A percentile compares a stretch with the other conserved stretches of the same genome.
Evolutionary conservation across 2,888 invertebrate species (phyloP).

Genomic region (Cetonia aurata): DNA sequence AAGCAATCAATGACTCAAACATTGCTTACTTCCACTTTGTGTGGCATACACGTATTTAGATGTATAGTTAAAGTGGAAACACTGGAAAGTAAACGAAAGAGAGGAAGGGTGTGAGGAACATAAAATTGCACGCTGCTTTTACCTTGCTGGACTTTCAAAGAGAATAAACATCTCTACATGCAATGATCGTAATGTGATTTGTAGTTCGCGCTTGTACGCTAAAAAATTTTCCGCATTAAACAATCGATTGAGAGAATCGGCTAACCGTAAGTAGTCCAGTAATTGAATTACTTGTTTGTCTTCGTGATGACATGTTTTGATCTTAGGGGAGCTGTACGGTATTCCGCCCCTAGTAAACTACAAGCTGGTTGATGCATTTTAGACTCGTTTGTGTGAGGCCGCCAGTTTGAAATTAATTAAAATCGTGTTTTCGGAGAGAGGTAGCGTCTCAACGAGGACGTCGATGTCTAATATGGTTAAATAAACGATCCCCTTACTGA

Average conservation of each 20-base stretch:
- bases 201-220: background rate
- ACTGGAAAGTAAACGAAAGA: background rate
- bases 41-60: conserved; percentile 1
- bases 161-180: conserved; percentile 10
- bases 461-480: no score
- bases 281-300: conserved; percentile 48
- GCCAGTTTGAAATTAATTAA: conserved; percentile 20
- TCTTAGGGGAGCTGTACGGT: conserved; percentile 36
- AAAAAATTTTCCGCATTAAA: conserved; percentile 28
- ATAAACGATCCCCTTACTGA: no score
- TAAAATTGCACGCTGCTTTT: conserved; percentile 15
- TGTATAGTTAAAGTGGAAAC: conserved; percentile 9
- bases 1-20: conserved; percentile 62
- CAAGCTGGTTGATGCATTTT: conserved; percentile 13
- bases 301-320: conserved; percentile 47
- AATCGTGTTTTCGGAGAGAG: conserved; percentile 1
- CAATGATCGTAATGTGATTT: conserved; percentile 13
- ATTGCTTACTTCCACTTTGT: conserved; percentile 59
- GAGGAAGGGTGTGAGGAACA: background rate
- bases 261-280: conserved; percentile 31
- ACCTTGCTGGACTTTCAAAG: background rate
- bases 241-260: conserved; percentile 46
- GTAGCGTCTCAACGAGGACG: background rate
- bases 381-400: background rate
- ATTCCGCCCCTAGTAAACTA: background rate